Evolutionary conservation across 2,888 invertebrate genomes (phyloP), one percentile per base, ranked within the genome.

Genomic region (Tyria jacobaeae): DNA sequence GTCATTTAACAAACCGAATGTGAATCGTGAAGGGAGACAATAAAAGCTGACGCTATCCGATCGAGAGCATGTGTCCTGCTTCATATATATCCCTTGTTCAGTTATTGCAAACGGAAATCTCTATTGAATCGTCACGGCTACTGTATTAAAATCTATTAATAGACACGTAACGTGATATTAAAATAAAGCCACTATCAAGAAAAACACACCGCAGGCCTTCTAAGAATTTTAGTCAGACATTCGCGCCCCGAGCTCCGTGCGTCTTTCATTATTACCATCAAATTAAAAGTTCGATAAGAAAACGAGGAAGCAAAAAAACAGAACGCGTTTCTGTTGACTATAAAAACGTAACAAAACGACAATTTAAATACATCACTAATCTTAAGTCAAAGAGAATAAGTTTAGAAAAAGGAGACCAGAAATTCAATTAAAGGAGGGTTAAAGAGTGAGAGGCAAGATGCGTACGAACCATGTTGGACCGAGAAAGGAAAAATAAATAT

Each of bases 331-430:
- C 71, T 73, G 78, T 78, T 78, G 84, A 83, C 88, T 87, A 86
- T 88, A 89, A 89, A 90, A 91, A 90, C 86, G 90, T 88, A 85
- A 92, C 92, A 91, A 89, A 92, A 92, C 83, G 88, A 88, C 91
- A 87, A 91, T 91, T 92, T 91, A 91, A 91, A 92, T 91, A 92
- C 89, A 88, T 91, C 89, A 91, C 91, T 92, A 92, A 92, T 92
- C 92, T 92, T 88, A 88, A 92, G 91, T 93, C 90, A 92, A 91
- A 91, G 91, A 88, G 91, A 91, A 91, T 89, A 90, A 91, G 88
- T 91, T 92, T 91, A 87, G 90, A 89, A 91, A 89, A 90, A 90
- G 83, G 83, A 89, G 83, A 89, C 83, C 87, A 88, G 88, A 90
- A 84, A 89, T 92, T 91, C 89, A 91, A 92, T 93, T 91, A 92